phyloP scores from a whole-genome alignment of 2,113 vertebrate species.

The Grammomys dolichurus region DNA sequence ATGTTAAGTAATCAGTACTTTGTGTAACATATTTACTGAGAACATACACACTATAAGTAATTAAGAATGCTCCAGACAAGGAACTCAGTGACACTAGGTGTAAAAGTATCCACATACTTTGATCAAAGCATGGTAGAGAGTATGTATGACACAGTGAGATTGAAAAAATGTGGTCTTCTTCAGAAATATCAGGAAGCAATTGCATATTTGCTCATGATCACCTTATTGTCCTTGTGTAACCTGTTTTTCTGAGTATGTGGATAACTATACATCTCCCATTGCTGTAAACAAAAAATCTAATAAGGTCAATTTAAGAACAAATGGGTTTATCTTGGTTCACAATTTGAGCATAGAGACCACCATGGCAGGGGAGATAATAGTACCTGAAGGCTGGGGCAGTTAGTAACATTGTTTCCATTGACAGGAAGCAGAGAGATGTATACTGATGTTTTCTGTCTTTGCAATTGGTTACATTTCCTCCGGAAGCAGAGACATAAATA shows the following conservation, averaged over 20 bases:
- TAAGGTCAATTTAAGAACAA: not conserved
- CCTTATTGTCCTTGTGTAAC: not conserved
- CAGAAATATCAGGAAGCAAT: not conserved
- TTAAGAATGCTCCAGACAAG: accelerated
- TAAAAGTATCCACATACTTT: not conserved
- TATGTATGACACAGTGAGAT: accelerated
- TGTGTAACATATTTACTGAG: not conserved
- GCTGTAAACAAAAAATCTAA: not conserved
- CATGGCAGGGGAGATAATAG: not conserved
- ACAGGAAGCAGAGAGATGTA: not conserved
- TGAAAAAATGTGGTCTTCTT: not conserved
- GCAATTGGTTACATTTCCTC: not conserved
- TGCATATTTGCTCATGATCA: not conserved
- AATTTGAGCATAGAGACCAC: not conserved
- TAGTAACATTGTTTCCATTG: not conserved
- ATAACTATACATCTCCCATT: not conserved
- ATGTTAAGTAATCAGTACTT: not conserved
- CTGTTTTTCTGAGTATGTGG: not conserved
- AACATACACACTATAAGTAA: not conserved
- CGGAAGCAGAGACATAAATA: no score
- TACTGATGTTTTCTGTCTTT: not conserved
- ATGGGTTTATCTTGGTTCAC: not conserved
- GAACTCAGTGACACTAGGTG: no score
- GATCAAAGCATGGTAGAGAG: not conserved
- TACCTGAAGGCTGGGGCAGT: not conserved